A percentile compares a stretch with the other conserved stretches of the same genome.
Conservation (phyloP, 2,888 invertebrate species). For the Holacanthella duospinosa region DNA sequence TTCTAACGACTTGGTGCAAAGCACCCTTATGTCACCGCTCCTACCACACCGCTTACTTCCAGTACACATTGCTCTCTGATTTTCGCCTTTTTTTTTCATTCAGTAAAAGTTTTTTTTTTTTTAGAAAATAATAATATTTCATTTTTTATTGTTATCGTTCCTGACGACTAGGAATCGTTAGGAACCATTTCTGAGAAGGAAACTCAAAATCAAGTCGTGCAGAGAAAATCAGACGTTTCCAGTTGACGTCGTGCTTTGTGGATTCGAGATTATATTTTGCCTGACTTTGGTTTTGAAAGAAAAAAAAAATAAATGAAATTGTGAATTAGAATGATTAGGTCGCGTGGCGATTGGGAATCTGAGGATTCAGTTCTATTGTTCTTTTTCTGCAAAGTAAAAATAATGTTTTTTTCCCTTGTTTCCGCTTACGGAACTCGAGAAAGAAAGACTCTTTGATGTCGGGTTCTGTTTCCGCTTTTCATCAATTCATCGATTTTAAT, state of each 20-base stretch:
- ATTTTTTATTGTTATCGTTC: constrained; percentile 4
- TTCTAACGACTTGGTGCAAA: background rate
- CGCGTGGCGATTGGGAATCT: constrained; percentile 1
- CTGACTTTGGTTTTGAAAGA: background rate
- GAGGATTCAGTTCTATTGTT: background rate
- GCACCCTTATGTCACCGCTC: constrained; percentile 1
- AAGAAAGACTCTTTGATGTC: background rate
- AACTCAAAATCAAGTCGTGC: background rate
- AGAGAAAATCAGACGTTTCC: background rate
- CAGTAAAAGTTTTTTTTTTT: background rate
- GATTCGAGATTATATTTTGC: background rate
- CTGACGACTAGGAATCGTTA: background rate
- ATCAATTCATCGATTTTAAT: constrained; percentile 1
- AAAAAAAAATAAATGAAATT: background rate
- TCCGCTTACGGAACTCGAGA: background rate
- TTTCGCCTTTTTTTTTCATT: background rate
- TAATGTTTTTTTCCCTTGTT: background rate
- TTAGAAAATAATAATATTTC: background rate
- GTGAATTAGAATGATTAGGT: constrained; percentile 5
- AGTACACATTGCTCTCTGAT: background rate
- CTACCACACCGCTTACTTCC: background rate
- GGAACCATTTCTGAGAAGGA: constrained; percentile 1
- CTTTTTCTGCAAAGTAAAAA: background rate
- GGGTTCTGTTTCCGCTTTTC: background rate
- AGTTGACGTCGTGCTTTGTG: background rate